Evolutionary conservation across 2,797 vertebrate species (phyloP).

Genomic region (Bryconaethiops microstoma): DNA sequence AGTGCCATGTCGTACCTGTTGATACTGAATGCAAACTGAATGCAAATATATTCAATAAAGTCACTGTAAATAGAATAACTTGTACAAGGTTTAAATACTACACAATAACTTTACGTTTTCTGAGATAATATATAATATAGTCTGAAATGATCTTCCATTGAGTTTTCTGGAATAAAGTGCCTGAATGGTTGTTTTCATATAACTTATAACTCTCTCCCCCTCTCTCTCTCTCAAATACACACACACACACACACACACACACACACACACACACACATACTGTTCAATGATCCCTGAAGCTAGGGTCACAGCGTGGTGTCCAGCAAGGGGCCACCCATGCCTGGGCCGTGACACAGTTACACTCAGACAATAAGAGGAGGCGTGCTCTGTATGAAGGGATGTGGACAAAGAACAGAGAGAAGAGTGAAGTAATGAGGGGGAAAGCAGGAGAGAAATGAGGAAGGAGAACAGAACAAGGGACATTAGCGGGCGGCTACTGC

Average conservation of each 20-base stretch:
- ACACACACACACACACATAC: conserved; percentile 28
- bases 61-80: no score
- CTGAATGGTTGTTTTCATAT: no score
- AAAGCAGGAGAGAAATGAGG: conserved; percentile 10
- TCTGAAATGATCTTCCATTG: no score
- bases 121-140: no score
- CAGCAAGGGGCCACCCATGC: conserved; percentile 46
- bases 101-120: no score
- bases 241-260: conserved; percentile 11
- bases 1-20: no score
- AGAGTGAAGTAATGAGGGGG: conserved; percentile 17
- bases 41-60: no score
- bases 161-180: no score
- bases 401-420: conserved; percentile 10
- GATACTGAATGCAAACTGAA: no score
- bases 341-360: not conserved
- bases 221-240: not conserved
- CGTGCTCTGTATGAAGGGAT: conserved; percentile 2
- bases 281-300: conserved; percentile 28
- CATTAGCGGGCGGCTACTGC: not conserved
- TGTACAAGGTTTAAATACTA: no score
- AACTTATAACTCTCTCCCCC: not conserved
- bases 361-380: conserved; percentile 10
- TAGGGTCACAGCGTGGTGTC: conserved; percentile 70
- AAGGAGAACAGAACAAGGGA: conserved; percentile 6